A percentile compares a stretch with the other conserved stretches of the same genome.
Evolutionary conservation across 2,797 vertebrate species (phyloP).

Genomic region (Scleropages formosus): DNA sequence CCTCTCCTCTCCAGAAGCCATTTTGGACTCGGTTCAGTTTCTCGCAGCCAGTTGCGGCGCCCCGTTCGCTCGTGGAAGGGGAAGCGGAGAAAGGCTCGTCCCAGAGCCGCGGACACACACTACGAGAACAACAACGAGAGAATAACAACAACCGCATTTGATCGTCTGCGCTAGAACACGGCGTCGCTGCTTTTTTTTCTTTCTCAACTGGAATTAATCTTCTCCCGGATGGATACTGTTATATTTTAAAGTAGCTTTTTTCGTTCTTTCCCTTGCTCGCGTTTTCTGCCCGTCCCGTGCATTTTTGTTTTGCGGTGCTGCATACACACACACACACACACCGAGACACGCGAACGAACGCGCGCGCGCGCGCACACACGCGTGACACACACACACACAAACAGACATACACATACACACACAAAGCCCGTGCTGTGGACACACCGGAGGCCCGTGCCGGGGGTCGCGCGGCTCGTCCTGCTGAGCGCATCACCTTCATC

Average conservation of each 20-base stretch:
- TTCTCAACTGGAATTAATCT: constrained; percentile 29
- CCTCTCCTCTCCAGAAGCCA: constrained; percentile 69
- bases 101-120: constrained; percentile 9
- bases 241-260: constrained; percentile 48
- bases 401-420: too few relatives aligned
- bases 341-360: too few relatives aligned
- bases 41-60: constrained; percentile 42
- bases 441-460: constrained; percentile 59
- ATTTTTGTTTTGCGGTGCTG: constrained; percentile 35
- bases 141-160: neutral
- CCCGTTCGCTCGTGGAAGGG: constrained; percentile 35
- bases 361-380: too few relatives aligned
- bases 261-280: neutral
- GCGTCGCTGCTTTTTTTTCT: neutral
- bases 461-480: constrained; percentile 55
- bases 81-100: constrained; percentile 31
- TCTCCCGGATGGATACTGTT: constrained; percentile 45
- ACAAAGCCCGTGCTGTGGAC: constrained; percentile 50
- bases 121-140: neutral
- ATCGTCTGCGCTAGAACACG: neutral
- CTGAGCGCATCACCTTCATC: constrained; percentile 20
- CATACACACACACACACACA: too few relatives aligned
- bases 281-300: neutral
- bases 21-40: constrained; percentile 77
- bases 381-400: too few relatives aligned